These are phyloP conservation scores for Bufo bufo DNA, from an alignment of 2,113 vertebrate genomes.

Conservation along the genomic window DNA sequence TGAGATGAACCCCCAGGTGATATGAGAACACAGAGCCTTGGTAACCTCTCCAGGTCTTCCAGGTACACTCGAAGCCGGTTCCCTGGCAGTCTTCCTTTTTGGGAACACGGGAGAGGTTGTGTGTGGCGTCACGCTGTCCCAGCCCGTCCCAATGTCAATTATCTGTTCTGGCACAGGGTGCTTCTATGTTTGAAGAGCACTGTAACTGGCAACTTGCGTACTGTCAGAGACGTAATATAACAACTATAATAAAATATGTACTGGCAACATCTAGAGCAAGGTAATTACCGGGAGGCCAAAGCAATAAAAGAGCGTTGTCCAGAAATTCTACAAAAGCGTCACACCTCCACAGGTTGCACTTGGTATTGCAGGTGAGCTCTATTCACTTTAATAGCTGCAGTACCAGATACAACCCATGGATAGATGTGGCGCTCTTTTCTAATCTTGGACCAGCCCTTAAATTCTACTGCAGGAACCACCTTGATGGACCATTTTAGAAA, in stretches of 20 bases:
- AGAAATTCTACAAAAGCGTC: too few relatives aligned
- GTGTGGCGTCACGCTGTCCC: slow-evolving; percentile 41
- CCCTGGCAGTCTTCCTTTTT: slow-evolving; percentile 29
- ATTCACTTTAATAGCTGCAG: too few relatives aligned
- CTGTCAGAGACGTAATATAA: not conserved
- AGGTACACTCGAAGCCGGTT: slow-evolving; percentile 22
- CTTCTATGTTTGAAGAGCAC: slow-evolving; percentile 35
- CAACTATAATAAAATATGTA: slow-evolving; percentile 2
- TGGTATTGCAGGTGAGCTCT: too few relatives aligned
- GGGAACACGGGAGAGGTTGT: slow-evolving; percentile 24
- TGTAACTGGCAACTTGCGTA: not conserved
- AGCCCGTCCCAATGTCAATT: slow-evolving; percentile 21
- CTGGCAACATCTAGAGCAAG: not conserved
- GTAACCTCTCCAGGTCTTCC: slow-evolving; percentile 49
- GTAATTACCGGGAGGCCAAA: not conserved
- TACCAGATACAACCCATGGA: too few relatives aligned
- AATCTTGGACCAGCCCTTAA: too few relatives aligned
- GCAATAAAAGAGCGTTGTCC: not conserved
- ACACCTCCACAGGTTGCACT: too few relatives aligned
- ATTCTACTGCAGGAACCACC: too few relatives aligned
- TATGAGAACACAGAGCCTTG: slow-evolving; percentile 44
- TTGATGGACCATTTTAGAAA: too few relatives aligned
- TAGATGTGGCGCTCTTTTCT: too few relatives aligned
- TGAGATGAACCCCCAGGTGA: slow-evolving; percentile 39
- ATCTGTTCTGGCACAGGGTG: slow-evolving; percentile 33